phyloP scores from a whole-genome alignment of 2,113 vertebrate species.

The Thamnophis sirtalis region DNA sequence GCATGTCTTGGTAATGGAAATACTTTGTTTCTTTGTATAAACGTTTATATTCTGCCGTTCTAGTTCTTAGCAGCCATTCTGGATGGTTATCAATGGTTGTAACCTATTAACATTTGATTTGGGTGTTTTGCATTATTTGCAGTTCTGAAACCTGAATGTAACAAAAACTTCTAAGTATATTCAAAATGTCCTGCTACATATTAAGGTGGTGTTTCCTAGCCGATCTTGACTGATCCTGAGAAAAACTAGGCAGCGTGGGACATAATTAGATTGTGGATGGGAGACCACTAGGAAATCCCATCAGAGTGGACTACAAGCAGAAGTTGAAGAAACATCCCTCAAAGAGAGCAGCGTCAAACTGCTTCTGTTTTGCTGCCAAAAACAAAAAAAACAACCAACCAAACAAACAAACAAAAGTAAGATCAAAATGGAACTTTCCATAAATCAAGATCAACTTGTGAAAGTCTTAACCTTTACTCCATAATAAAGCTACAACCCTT shows the following conservation, averaged over 20 bases:
- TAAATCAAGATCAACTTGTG: neutral
- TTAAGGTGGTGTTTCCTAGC: neutral
- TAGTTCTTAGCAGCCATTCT: neutral
- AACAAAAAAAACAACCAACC: neutral
- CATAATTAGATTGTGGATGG: neutral
- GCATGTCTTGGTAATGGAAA: neutral
- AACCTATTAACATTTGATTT: neutral
- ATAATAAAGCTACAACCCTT: neutral
- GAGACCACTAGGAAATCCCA: neutral
- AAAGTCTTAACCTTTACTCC: neutral
- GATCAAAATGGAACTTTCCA: neutral
- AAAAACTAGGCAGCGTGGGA: neutral
- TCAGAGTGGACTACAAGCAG: neutral
- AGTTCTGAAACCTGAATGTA: neutral
- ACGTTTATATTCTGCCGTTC: neutral
- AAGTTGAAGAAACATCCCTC: neutral
- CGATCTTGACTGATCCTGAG: neutral
- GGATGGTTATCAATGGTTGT: neutral
- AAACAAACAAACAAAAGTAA: neutral
- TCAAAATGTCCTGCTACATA: neutral
- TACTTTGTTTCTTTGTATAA: neutral
- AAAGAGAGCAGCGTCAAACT: neutral
- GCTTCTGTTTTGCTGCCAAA: neutral
- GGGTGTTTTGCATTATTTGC: neutral
- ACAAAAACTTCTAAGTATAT: neutral